Base-by-base conservation (phyloP, 2,888 invertebrate species). In the Brachynemurus nebulosus region DNA sequence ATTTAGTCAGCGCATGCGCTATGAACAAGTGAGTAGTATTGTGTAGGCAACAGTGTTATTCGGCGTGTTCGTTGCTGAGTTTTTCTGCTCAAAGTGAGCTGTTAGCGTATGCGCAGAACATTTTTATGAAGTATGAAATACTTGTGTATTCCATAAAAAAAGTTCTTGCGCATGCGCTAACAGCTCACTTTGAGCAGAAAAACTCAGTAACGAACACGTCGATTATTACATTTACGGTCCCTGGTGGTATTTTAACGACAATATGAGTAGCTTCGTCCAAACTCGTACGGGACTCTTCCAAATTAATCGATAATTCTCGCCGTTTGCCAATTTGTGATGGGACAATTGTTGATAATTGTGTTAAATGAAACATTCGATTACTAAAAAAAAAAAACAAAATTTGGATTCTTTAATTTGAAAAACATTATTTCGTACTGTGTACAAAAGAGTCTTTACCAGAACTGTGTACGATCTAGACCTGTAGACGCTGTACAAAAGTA, bases 401-500 rank as follows among this genome's bases (percentile, higher is more conserved):
- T 42, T 30, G 30, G 2, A 12, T 36, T 17, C 11, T 35, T 34
- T 34, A 14, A 11, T 18, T n/a, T n/a, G 3, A 34, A 3, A 30
- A 33, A 6, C 9, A 11, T 25, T 17, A 35, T 12, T 19, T 20
- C 18, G 14, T 17, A n/a, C 2, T 7, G 8, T 58, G n/a, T n/a
- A n/a, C n/a, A n/a, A n/a, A n/a, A n/a, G n/a, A n/a, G n/a, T n/a
- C n/a, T 64, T 65, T 65, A 79, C 80, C 81, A 83, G 58, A 73
- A 68, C 69, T 76, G 67, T 49, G 71, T 67, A 9, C 66, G 59
- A 17, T 65, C 65, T 53, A 68, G 62, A 1, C 74, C 64, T 21
- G 65, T 63, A 48, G 71, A 68, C 1, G 81, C 80, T 44, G 72
- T 70, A 57, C 88, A 89, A 12, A 77, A 82, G 57, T 78, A 86